Evolutionary conservation across 2,888 invertebrate genomes (phyloP).

Genomic region (Acanthosepion lycidas): DNA sequence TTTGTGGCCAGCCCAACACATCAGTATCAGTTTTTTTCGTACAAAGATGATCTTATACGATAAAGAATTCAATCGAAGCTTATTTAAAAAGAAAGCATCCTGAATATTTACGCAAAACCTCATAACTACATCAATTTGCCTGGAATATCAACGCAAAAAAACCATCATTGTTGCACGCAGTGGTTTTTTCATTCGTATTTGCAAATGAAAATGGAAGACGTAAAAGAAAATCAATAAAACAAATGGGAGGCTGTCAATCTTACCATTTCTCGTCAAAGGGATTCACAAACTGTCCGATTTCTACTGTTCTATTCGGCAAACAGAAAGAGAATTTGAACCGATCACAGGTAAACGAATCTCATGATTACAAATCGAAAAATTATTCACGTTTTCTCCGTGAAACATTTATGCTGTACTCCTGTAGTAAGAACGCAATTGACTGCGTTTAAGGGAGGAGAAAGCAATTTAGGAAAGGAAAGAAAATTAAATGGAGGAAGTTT

Average conservation of each 20-base stretch:
- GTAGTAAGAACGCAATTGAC: background rate
- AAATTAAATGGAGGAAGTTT: too few species aligned
- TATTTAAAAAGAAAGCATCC: too few species aligned
- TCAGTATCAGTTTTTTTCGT: too few species aligned
- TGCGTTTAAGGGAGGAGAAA: background rate
- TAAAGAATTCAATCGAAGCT: too few species aligned
- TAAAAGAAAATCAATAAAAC: background rate
- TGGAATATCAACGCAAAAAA: too few species aligned
- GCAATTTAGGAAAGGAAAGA: background rate
- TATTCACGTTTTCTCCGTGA: background rate
- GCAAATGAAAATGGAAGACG: background rate
- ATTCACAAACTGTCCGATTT: background rate
- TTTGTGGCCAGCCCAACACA: too few species aligned
- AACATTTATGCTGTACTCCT: background rate
- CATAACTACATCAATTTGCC: too few species aligned
- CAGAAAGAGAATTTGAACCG: background rate
- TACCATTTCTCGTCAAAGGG: background rate
- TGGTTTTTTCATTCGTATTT: background rate
- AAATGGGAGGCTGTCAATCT: background rate
- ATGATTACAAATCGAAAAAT: conserved; percentile 33
- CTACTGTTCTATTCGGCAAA: background rate
- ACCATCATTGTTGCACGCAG: background rate
- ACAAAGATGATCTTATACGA: too few species aligned
- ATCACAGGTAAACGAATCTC: background rate
- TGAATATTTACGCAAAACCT: too few species aligned